Evolutionary conservation across 1,140 invertebrate genomes (phyloP), one percentile per base, ranked within the genome.

Genomic region (Drosophila kepulauana): DNA sequence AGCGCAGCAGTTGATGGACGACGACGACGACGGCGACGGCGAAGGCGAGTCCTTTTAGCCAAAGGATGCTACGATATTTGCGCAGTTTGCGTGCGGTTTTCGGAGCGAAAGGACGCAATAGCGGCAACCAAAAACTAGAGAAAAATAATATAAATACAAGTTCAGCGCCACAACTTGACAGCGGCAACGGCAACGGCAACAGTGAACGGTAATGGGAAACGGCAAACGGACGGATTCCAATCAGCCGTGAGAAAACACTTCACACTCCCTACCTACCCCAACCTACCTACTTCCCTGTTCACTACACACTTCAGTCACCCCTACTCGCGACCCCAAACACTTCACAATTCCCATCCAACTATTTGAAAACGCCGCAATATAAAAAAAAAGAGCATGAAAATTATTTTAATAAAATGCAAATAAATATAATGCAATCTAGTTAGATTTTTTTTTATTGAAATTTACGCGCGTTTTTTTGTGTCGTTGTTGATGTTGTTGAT

Each of bases 61-160:
- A 85, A 81, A 81, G 81, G 81, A 89, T 89, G 85, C 85, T 78
- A 67, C 35, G 51, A 78, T 67, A 67, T 89, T 89, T 89, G 81
- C 85, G 81, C 85, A 89, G 85, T 89, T 89, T 76, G 75, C 85
- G 85, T 89, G 81, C 85, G 85, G 85, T 89, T 76, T 89, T 88
- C 81, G 69, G 75, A 88, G 84, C 81, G 69, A 73, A 49, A 89
- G 84, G 84, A 81, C 86, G 84, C 78, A 89, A 64, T 80, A 85
- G 78, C 82, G 57, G 65, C 62, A 86, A 58, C 20, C 20, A 25
- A 25, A 25, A 25, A 25, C 20, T 25, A 25, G 20, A 25, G 20
- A 25, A 3, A 25, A 25, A 25, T 0, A 25, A 25, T 25, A 25
- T 25, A 25, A 25, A 25, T 25, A 25, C 46, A 56, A 38, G 10